These are phyloP conservation scores for Psammodynastes pulverulentus DNA, from an alignment of 2,113 vertebrate species.

Conservation along the genomic window DNA sequence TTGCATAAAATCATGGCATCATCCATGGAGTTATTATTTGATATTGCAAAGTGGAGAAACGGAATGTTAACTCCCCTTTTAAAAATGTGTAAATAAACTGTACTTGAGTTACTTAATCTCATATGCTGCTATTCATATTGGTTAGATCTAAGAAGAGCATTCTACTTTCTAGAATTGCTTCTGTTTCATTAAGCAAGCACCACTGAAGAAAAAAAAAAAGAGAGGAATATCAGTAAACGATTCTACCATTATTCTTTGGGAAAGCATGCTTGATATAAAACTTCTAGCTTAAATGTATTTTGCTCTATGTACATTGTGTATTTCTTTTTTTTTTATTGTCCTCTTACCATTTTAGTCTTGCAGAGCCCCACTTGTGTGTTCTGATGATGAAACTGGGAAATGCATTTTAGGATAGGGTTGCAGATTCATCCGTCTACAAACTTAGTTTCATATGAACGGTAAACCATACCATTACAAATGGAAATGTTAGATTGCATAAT, in stretches of 20 bases:
- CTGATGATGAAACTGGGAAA: constrained; percentile 70
- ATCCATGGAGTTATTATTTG: constrained; percentile 51
- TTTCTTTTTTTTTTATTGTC: constrained; percentile 42
- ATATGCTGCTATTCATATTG: constrained; percentile 63
- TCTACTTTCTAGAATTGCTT: constrained; percentile 68
- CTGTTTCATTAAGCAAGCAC: constrained; percentile 67
- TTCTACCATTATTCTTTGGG: constrained; percentile 57
- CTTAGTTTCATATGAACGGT: constrained; percentile 68
- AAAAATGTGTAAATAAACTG: constrained; percentile 68
- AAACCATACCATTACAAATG: constrained; percentile 68
- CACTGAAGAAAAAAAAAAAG: constrained; percentile 27
- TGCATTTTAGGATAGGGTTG: constrained; percentile 69
- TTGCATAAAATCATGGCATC: constrained; percentile 51
- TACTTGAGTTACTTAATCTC: constrained; percentile 61
- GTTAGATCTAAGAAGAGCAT: constrained; percentile 65
- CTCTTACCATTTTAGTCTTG: constrained; percentile 63
- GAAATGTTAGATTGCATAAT: constrained; percentile 72
- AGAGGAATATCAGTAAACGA: constrained; percentile 51
- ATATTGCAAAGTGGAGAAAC: constrained; percentile 54
- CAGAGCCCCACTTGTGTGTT: constrained; percentile 69
- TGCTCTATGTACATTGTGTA: constrained; percentile 51
- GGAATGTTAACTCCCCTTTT: constrained; percentile 60
- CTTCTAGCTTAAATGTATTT: constrained; percentile 60
- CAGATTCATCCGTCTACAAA: constrained; percentile 69
- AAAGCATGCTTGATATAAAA: constrained; percentile 68